Evolutionary conservation across 1,140 invertebrate species (phyloP).

Genomic region (Nasonia vitripennis): DNA sequence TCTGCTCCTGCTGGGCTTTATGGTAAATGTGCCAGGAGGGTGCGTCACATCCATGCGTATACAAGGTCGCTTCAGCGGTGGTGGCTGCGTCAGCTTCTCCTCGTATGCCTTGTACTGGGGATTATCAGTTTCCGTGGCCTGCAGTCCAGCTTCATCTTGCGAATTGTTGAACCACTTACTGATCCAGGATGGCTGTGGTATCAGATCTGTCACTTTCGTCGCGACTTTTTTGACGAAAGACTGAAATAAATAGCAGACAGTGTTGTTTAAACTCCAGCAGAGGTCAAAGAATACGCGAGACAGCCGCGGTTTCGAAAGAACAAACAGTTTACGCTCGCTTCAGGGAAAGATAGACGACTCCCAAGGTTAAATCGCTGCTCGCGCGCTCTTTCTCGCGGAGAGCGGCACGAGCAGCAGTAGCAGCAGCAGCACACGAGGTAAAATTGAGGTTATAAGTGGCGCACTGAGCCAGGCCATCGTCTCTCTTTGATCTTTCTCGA

Average conservation of each 20-base stretch:
- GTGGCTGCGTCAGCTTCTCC: conserved; percentile 63
- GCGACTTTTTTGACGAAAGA: conserved; percentile 74
- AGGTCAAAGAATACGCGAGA: neutral
- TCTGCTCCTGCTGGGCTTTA: conserved; percentile 60
- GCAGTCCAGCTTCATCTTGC: conserved; percentile 60
- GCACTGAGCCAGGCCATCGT: conserved; percentile 25
- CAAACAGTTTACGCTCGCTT: neutral
- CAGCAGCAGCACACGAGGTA: neutral
- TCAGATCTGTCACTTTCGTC: conserved; percentile 70
- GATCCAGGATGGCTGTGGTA: conserved; percentile 71
- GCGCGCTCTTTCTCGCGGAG: neutral
- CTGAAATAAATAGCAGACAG: conserved; percentile 57
- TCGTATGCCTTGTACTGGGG: conserved; percentile 59
- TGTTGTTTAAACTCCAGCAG: neutral
- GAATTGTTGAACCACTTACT: conserved; percentile 72
- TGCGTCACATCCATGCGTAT: conserved; percentile 72
- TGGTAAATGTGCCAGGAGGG: conserved; percentile 71
- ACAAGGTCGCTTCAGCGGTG: conserved; percentile 68
- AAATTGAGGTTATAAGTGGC: conserved; percentile 64
- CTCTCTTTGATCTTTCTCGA: neutral
- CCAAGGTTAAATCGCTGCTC: neutral
- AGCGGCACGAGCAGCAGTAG: neutral
- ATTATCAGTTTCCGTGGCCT: conserved; percentile 56
- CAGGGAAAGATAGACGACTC: neutral
- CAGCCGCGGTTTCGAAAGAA: neutral